Base-by-base conservation (phyloP, 2,888 invertebrate genomes). In the Cosmia trapezina region DNA sequence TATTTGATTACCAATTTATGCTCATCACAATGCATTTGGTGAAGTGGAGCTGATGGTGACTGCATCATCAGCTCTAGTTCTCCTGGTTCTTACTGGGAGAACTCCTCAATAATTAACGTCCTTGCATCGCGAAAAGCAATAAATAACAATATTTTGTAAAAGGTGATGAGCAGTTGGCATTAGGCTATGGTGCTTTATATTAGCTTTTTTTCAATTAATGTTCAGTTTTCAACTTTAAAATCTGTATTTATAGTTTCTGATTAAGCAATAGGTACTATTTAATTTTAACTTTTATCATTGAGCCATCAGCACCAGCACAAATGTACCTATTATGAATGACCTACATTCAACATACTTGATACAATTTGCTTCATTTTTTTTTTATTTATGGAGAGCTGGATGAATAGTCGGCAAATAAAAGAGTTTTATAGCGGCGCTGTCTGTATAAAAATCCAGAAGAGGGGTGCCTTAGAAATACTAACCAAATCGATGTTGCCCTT, bases 241-340 rank as follows among this genome's bases (percentile, higher is more conserved):
- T 70, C 22, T 56, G 8, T 70, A 49, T 28, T 57, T 47, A 61
- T 22, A 53, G 49, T 49, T 28, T 59, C 7, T 33, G 11, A 19
- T 22, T 22, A 51, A 43, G 33, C 14, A 71, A 47, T 53, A 57
- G 41, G 12, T 61, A 45, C n/a, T 22, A 28, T 73, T 63, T 54
- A 57, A 73, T 57, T 22, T 65, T 49, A 49, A 51, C 19, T 37
- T 73, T 57, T 57, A 74, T 74, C 43, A 49, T 14, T 51, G 43
- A 37, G 8, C 14, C 33, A 43, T 65, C 74, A 33, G 22, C 22
- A 28, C 49, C 74, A 43, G 12, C 19, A 37, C 49, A n/a, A 51
- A 57, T 45, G 22, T 74, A 33, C 49, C n/a, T 45, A 45, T 37
- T 57, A 74, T 59, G 57, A 51, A 57, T 73, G 66, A 66, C 73